Evolutionary conservation across 2,113 vertebrate genomes (phyloP).

Genomic region (Dolichallabes microphthalmus): DNA sequence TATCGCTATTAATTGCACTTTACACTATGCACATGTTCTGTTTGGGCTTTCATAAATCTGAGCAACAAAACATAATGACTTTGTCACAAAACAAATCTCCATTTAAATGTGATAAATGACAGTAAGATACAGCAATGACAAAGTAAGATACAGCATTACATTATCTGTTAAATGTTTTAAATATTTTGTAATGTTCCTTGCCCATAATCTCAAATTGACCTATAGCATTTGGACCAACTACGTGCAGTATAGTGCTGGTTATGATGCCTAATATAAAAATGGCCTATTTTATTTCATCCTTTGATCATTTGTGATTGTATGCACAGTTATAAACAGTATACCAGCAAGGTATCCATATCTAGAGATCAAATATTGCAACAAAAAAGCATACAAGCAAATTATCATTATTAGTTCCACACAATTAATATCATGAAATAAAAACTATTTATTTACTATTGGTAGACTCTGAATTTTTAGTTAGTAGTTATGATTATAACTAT

Average conservation of each 20-base stretch:
- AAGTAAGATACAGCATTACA: background rate
- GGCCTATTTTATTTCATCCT: background rate
- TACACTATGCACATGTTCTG: background rate
- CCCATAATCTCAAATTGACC: background rate
- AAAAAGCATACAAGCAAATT: background rate
- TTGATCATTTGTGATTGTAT: background rate
- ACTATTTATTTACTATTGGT: background rate
- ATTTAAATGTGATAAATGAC: background rate
- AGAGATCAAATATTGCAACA: background rate
- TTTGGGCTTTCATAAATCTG: background rate
- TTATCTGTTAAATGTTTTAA: background rate
- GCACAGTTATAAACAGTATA: background rate
- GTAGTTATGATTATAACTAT: background rate
- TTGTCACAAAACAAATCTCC: background rate
- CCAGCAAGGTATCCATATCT: background rate
- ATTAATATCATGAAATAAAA: no score
- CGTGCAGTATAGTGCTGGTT: background rate
- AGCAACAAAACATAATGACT: background rate
- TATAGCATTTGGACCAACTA: background rate
- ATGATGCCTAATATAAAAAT: background rate
- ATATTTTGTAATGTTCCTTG: background rate
- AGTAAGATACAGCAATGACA: background rate
- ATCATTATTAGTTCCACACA: no score
- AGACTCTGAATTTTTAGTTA: background rate
- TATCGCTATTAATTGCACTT: background rate